Conservation (phyloP, 1,140 invertebrate species). For the Scaptodrosophila lebanonensis region DNA sequence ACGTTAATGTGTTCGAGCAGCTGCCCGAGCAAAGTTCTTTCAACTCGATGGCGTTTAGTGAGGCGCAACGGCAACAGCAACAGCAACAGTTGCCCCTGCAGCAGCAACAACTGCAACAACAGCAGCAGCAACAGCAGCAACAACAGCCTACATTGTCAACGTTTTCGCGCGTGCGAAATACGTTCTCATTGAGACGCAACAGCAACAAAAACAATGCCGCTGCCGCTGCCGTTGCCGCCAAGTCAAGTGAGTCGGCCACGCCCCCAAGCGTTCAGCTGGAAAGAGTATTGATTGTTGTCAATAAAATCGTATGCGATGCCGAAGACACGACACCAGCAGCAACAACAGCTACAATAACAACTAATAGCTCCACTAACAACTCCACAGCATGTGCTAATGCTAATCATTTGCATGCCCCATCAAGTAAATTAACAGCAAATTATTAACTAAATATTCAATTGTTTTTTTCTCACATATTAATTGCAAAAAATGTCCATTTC, state of each 20-base stretch:
- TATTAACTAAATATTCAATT: background rate
- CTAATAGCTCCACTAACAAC: conserved; percentile 13
- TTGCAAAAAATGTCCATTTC: no score
- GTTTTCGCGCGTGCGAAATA: conserved; percentile 73
- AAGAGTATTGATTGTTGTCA: conserved; percentile 62
- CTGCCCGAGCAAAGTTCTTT: conserved; percentile 62
- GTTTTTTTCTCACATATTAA: no score
- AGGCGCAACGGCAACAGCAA: conserved; percentile 44
- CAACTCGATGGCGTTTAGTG: conserved; percentile 58
- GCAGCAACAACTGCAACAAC: conserved; percentile 25
- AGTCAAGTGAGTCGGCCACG: conserved; percentile 62
- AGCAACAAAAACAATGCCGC: conserved; percentile 26
- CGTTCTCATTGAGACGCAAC: conserved; percentile 55
- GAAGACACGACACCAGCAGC: conserved; percentile 3
- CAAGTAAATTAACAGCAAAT: conserved; percentile 54
- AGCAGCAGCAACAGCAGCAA: no score
- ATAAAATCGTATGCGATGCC: conserved; percentile 46
- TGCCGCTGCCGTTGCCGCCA: conserved; percentile 29
- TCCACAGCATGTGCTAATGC: conserved; percentile 38
- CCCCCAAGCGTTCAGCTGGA: conserved; percentile 37
- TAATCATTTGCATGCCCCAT: conserved; percentile 57
- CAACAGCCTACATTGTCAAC: no score
- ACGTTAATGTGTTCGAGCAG: conserved; percentile 60
- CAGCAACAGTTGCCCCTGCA: conserved; percentile 23
- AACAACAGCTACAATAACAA: background rate